Conservation (phyloP, 2,888 invertebrate genomes). For the Tetranychus truncatus region DNA sequence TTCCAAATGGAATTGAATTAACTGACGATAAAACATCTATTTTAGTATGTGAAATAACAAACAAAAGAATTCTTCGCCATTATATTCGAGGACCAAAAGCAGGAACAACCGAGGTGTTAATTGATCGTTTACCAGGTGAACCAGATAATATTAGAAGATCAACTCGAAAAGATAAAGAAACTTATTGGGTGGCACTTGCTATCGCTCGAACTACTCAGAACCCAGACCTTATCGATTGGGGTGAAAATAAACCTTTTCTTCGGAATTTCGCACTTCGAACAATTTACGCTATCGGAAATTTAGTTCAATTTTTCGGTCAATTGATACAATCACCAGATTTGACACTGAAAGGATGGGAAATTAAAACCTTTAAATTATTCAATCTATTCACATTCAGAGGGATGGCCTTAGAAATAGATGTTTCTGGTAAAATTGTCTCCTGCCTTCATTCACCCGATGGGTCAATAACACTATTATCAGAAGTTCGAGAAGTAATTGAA, state of each 20-base stretch:
- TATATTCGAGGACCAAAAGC: conserved; percentile 59
- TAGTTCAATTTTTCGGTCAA: conserved; percentile 14
- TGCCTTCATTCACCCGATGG: conserved; percentile 20
- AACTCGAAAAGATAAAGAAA: conserved; percentile 29
- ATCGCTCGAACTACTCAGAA: conserved; percentile 18
- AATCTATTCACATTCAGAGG: not conserved
- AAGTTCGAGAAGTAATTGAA: conserved; percentile 29
- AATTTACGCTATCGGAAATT: conserved; percentile 15
- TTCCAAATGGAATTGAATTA: conserved; percentile 70
- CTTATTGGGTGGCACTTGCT: conserved; percentile 33
- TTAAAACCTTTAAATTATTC: not conserved
- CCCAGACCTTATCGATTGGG: conserved; percentile 19
- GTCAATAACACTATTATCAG: conserved; percentile 30
- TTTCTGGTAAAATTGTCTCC: conserved; percentile 18
- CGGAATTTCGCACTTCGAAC: conserved; percentile 18
- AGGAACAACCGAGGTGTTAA: conserved; percentile 58
- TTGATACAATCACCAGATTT: not conserved
- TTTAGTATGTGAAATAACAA: conserved; percentile 52
- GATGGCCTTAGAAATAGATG: conserved; percentile 19
- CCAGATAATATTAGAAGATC: conserved; percentile 46
- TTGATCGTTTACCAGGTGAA: conserved; percentile 45
- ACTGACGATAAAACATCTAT: conserved; percentile 63
- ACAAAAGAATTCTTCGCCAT: conserved; percentile 46
- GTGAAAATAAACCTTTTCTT: conserved; percentile 20
- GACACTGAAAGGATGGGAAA: not conserved